Percentiles rank a stretch among this genome's conserved stretches.
Conservation (phyloP, 2,113 vertebrate genomes). For the Pseudorhombus dupliciocellatus region DNA sequence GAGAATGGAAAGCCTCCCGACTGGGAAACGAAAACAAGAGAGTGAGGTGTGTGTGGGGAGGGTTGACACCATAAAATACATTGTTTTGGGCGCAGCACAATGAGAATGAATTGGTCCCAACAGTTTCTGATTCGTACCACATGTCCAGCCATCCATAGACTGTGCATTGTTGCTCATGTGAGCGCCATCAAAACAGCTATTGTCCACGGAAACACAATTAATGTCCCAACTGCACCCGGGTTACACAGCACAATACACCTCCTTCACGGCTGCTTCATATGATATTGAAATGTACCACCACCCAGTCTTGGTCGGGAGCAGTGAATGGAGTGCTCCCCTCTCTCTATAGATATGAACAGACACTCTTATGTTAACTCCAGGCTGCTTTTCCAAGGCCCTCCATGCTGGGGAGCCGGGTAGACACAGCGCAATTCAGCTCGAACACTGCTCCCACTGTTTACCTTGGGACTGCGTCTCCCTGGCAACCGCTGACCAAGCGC, state of each 20-base stretch:
- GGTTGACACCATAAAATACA: conserved; percentile 39
- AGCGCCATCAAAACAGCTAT: conserved; percentile 46
- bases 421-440: conserved; percentile 80
- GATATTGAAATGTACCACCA: conserved; percentile 53
- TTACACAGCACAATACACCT: conserved; percentile 38
- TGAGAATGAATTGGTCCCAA: conserved; percentile 31
- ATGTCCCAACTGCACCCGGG: conserved; percentile 25
- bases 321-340: conserved; percentile 55
- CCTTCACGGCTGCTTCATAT: conserved; percentile 43
- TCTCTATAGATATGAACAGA: conserved; percentile 67
- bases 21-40: not conserved
- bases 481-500: conserved; percentile 59
- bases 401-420: conserved; percentile 38
- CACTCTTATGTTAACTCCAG: conserved; percentile 66
- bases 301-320: conserved; percentile 11
- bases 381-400: conserved; percentile 62
- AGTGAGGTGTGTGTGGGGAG: conserved; percentile 13
- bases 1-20: not conserved
- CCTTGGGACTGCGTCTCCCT: conserved; percentile 67
- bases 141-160: conserved; percentile 55
- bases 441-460: conserved; percentile 84
- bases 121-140: conserved; percentile 60
- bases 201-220: conserved; percentile 54
- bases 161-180: conserved; percentile 55
- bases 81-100: conserved; percentile 24